Percentiles rank a stretch among this genome's conserved stretches.
These are phyloP conservation scores for Lobophora halterata DNA, from an alignment of 2,888 invertebrate species.

Conservation along the genomic window DNA sequence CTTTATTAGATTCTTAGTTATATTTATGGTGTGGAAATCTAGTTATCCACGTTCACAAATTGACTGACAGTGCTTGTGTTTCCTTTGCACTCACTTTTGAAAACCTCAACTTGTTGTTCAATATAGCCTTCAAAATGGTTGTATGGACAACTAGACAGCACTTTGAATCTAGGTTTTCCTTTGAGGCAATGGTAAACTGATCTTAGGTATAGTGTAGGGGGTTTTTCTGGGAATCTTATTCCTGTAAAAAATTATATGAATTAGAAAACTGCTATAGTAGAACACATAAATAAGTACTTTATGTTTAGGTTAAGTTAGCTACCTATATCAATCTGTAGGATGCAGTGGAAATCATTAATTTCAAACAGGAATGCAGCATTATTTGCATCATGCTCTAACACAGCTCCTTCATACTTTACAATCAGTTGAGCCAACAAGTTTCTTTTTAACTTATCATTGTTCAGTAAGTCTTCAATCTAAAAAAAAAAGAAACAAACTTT, in stretches of 20 bases:
- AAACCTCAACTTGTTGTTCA: slow-evolving; percentile 71
- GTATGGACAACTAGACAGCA: slow-evolving; percentile 64
- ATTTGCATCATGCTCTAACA: slow-evolving; percentile 70
- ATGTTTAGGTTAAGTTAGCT: too few relatives aligned
- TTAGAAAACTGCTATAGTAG: slow-evolving; percentile 1
- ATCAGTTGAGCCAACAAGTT: slow-evolving; percentile 69
- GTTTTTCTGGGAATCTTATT: slow-evolving; percentile 77
- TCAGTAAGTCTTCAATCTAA: slow-evolving; percentile 65
- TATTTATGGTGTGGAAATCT: slow-evolving; percentile 3
- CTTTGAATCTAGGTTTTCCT: slow-evolving; percentile 68
- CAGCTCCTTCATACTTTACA: slow-evolving; percentile 73
- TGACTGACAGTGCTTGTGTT: slow-evolving; percentile 42
- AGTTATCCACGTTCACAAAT: slow-evolving; percentile 53
- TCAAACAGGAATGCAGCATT: slow-evolving; percentile 82
- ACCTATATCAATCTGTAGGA: slow-evolving; percentile 81
- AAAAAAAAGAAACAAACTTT: slow-evolving; percentile 25
- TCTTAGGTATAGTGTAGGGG: slow-evolving; percentile 73
- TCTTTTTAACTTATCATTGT: slow-evolving; percentile 69
- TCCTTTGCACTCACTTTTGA: slow-evolving; percentile 70
- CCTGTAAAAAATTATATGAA: slow-evolving; percentile 45
- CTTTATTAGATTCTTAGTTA: background rate
- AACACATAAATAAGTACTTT: too few relatives aligned
- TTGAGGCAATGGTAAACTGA: slow-evolving; percentile 80
- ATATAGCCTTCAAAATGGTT: slow-evolving; percentile 71
- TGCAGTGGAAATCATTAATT: slow-evolving; percentile 82